Conservation (phyloP, 2,113 vertebrate genomes). For the Alethe castanea region DNA sequence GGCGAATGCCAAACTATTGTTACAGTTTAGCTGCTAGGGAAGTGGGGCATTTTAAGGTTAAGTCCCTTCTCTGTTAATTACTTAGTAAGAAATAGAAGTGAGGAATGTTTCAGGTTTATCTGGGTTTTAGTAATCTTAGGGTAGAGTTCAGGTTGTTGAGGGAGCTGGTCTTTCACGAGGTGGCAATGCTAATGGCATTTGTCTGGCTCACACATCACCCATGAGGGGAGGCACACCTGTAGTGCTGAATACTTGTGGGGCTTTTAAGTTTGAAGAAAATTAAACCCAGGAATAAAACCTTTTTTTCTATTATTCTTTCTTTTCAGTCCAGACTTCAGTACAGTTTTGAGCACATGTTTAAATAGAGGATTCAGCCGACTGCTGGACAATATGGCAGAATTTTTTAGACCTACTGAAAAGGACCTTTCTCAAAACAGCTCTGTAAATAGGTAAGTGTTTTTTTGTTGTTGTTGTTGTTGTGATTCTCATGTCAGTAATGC, state of each 20-base stretch:
- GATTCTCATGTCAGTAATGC: neutral
- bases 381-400: conserved; percentile 94
- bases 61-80: neutral
- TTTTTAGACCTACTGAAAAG: conserved; percentile 85
- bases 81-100: neutral
- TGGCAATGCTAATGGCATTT: neutral
- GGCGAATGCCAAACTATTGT: neutral
- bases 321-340: conserved; percentile 88
- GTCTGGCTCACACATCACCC: neutral
- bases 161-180: neutral
- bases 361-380: conserved; percentile 90
- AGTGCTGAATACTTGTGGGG: neutral
- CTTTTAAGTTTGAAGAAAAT: neutral
- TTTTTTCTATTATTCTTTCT: neutral
- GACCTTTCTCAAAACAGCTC: conserved; percentile 71
- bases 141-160: neutral
- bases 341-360: conserved; percentile 85
- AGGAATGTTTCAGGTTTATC: neutral
- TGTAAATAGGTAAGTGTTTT: conserved; percentile 78
- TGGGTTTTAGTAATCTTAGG: neutral
- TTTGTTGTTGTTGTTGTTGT: neutral
- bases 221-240: neutral
- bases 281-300: neutral
- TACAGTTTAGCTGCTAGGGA: neutral
- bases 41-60: neutral